Conservation (phyloP, 30 jellyfish, hydroid and myxozoan genomes). For the Sanderia malayensis region DNA sequence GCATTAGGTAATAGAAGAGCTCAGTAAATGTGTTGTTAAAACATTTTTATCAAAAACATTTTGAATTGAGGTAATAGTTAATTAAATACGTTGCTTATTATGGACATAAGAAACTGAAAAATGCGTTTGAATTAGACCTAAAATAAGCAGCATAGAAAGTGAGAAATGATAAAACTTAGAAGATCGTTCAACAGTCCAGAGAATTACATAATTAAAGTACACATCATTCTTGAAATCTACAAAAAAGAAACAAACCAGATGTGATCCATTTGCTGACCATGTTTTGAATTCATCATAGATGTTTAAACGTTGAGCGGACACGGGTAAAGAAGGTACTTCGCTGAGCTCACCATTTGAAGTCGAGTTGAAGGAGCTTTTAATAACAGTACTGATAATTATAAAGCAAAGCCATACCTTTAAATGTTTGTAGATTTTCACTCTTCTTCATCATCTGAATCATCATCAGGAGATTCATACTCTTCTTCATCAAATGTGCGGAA, state of each 20-base stretch:
- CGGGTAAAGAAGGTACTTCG: too few relatives aligned
- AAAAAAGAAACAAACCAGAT: neutral
- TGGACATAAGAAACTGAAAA: neutral
- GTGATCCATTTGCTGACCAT: too few relatives aligned
- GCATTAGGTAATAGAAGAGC: too few relatives aligned
- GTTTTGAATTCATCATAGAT: too few relatives aligned
- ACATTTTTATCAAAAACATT: neutral
- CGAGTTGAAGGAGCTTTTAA: too few relatives aligned
- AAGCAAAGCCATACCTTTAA: neutral
- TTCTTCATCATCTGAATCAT: constrained; percentile 78
- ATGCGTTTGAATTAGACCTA: neutral
- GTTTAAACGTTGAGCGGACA: too few relatives aligned
- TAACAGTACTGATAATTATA: neutral
- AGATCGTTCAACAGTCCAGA: constrained; percentile 31
- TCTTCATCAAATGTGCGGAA: constrained; percentile 94
- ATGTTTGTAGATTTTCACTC: constrained; percentile 13
- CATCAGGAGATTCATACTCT: constrained; percentile 96
- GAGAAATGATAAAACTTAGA: constrained; percentile 9
- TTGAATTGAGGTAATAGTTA: neutral
- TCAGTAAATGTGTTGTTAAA: too few relatives aligned
- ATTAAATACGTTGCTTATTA: neutral
- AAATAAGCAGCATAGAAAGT: neutral
- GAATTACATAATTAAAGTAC: constrained; percentile 32
- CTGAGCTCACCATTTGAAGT: too few relatives aligned
- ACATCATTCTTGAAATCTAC: constrained; percentile 61